These are phyloP conservation scores for Dendroctonus ponderosae DNA, from an alignment of 1,140 invertebrate genomes.

Conservation along the genomic window DNA sequence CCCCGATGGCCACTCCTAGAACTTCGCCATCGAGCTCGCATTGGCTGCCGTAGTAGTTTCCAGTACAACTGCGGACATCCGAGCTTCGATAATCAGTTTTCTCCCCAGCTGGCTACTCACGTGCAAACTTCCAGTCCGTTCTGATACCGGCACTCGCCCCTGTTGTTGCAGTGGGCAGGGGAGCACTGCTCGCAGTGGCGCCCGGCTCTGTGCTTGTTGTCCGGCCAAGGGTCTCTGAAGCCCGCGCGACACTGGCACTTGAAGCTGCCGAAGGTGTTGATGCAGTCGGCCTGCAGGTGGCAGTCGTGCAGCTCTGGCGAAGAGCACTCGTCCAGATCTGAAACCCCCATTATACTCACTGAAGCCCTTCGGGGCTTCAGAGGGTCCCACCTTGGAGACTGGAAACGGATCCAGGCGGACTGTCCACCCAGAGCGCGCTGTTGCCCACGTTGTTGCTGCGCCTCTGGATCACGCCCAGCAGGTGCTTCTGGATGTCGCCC, in stretches of 20 bases:
- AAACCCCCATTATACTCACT: neutral
- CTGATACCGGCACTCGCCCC: slow-evolving; percentile 77
- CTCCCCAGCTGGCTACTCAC: slow-evolving; percentile 54
- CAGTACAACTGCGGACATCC: slow-evolving; percentile 63
- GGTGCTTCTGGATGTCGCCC: slow-evolving; percentile 75
- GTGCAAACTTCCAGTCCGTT: slow-evolving; percentile 75
- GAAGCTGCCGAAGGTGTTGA: slow-evolving; percentile 88
- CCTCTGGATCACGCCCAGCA: slow-evolving; percentile 78
- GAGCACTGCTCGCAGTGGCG: slow-evolving; percentile 75
- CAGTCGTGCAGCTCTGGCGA: slow-evolving; percentile 89
- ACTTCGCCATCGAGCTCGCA: slow-evolving; percentile 92
- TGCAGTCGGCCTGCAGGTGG: slow-evolving; percentile 78
- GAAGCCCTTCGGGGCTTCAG: neutral
- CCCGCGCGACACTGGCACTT: slow-evolving; percentile 80
- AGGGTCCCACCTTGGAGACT: slow-evolving; percentile 45
- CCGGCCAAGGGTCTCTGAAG: slow-evolving; percentile 70
- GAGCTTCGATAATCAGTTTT: neutral
- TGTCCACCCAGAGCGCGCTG: slow-evolving; percentile 79
- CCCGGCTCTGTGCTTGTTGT: slow-evolving; percentile 64
- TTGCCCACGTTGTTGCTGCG: slow-evolving; percentile 83
- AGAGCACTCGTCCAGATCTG: slow-evolving; percentile 89
- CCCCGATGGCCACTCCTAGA: slow-evolving; percentile 84
- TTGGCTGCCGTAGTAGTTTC: slow-evolving; percentile 82
- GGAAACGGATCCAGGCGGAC: slow-evolving; percentile 61
- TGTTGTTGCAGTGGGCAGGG: slow-evolving; percentile 75